These are phyloP conservation scores for Asarcornis scutulata DNA, from an alignment of 2,113 vertebrate species.

Conservation along the genomic window DNA sequence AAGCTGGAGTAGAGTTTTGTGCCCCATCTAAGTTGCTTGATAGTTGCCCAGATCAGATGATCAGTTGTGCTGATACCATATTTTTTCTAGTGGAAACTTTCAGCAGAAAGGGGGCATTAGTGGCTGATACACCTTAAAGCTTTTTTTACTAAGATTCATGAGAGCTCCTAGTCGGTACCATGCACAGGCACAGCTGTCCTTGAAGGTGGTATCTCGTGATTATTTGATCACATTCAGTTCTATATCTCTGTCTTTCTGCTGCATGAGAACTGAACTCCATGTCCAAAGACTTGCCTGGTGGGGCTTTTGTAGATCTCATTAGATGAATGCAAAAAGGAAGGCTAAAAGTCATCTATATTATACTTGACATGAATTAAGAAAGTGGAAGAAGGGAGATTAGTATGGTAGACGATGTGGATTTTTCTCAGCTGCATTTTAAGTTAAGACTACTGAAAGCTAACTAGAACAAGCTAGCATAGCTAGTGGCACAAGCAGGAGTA, in stretches of 20 bases:
- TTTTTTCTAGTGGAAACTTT: neutral
- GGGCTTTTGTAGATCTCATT: neutral
- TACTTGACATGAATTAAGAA: neutral
- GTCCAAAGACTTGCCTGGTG: neutral
- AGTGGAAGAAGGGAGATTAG: neutral
- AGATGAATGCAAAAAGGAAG: neutral
- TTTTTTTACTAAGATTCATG: neutral
- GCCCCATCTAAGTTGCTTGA: neutral
- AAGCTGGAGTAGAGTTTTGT: neutral
- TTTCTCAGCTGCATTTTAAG: neutral
- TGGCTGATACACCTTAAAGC: neutral
- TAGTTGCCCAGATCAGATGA: neutral
- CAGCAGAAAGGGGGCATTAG: neutral
- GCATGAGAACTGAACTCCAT: neutral
- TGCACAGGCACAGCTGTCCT: neutral
- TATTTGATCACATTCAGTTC: neutral
- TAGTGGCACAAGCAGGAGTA: neutral
- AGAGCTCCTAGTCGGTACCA: neutral
- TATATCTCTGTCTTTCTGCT: neutral
- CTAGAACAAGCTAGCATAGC: neutral
- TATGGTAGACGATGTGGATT: neutral
- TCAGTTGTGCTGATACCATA: neutral
- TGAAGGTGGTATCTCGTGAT: neutral
- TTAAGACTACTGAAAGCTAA: neutral
- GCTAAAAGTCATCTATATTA: neutral